Percentiles rank a stretch among this genome's conserved stretches.
phyloP scores from a whole-genome alignment of 2,888 invertebrate species.

The Apeira syringaria region DNA sequence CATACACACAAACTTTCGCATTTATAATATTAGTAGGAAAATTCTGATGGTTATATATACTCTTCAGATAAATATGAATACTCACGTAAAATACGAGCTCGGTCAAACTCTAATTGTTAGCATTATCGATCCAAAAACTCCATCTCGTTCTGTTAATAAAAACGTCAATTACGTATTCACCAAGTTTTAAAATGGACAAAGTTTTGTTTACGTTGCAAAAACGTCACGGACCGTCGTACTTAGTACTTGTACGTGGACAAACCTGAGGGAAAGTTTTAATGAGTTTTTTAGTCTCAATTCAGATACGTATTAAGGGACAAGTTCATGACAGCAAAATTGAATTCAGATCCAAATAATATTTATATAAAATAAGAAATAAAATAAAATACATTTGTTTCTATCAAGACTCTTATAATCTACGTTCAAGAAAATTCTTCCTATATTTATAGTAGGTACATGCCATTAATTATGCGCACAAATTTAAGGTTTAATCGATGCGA shows the following conservation, averaged over 20 bases:
- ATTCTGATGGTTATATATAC: too few relatives aligned
- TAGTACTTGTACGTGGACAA: slow-evolving; percentile 32
- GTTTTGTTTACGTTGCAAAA: slow-evolving; percentile 50
- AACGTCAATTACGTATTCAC: slow-evolving; percentile 42
- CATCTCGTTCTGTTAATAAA: slow-evolving; percentile 32
- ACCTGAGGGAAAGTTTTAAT: slow-evolving; percentile 47
- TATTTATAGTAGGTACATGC: too few relatives aligned
- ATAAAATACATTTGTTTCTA: too few relatives aligned
- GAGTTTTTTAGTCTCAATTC: slow-evolving; percentile 48
- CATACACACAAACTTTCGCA: too few relatives aligned
- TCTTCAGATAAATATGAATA: too few relatives aligned
- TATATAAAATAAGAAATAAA: too few relatives aligned
- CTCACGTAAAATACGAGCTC: neutral
- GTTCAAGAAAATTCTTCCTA: too few relatives aligned
- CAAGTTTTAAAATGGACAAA: slow-evolving; percentile 43
- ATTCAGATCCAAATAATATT: too few relatives aligned
- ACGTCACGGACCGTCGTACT: slow-evolving; percentile 33
- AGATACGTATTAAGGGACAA: slow-evolving; percentile 33
- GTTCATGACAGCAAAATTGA: slow-evolving; percentile 3
- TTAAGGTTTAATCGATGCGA: too few relatives aligned
- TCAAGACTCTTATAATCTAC: too few relatives aligned
- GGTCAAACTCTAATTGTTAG: slow-evolving; percentile 6
- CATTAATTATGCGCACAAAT: too few relatives aligned
- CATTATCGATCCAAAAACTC: slow-evolving; percentile 26
- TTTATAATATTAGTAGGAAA: too few relatives aligned